Base-by-base conservation (phyloP, 2,797 vertebrate species). In the Ataeniobius toweri region DNA sequence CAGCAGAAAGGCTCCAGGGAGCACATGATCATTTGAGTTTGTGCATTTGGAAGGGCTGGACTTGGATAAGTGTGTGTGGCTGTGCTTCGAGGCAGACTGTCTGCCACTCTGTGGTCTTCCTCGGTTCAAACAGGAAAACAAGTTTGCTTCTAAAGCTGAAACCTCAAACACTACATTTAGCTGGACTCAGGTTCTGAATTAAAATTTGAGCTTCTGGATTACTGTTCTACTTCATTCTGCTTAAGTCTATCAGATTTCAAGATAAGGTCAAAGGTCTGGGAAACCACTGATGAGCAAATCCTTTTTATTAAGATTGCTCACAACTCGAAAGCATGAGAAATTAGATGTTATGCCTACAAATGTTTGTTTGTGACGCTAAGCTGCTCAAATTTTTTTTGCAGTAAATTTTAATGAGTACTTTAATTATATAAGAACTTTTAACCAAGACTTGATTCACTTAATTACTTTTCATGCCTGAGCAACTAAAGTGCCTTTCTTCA, bases 171-270 rank as follows among this genome's bases (percentile, higher is more conserved):
- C 36, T 51, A 39, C 8, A 3, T 59, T 78, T 56, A 53, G 70
- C 75, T 77, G 73, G 77, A 81, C 71, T 68, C 0, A 46, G 70
- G 63, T 65, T 82, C 56, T 71, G 74, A 82, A 80, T 80, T 73
- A 68, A 55, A 82, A 69, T 80, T 6, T 71, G 53, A 85, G 31
- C 83, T 84, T 88, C 83, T 89, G 85, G 83, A 81, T 87, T 61
- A 78, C 58, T 82, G 88, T 87, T 84, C 71, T 48, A 53, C 71
- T 50, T 70, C 26, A 22, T 78, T 69, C 50, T 71, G 75, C 71
- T 85, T 81, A 70, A 71, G 51, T 75, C n/a, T 24, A 67, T 39
- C 22, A 41, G 65, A 68, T 68, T 68, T 69, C 22, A 44, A 46
- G 41, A 69, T 46, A 69, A 69, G 39, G 10, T 6, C 41, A 46